Evolutionary conservation across 2,888 invertebrate species (phyloP), one percentile per base, ranked within the genome.

Genomic region (Tupiocoris notatus): DNA sequence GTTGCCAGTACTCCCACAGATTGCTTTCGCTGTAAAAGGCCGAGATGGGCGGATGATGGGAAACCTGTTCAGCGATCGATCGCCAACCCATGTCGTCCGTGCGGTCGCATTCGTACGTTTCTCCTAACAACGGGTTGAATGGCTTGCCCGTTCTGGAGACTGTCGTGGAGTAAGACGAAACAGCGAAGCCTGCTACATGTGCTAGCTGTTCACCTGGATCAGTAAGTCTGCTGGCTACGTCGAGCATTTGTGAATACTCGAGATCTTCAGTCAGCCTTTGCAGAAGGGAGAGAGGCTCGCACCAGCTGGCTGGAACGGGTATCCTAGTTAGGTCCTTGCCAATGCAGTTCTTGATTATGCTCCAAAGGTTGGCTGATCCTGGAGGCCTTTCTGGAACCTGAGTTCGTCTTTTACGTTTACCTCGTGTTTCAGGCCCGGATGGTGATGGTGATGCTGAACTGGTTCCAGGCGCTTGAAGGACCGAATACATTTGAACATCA

Each of bases 321-420:
- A 99, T 99, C 86, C 98, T 99, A 22, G 97, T 95, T 79, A 99
- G 87, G 85, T 99, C 99, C 86, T 98, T 98, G 79, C 88, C 88
- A 85, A 99, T 98, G 84, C 98, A 98, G 85, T 99, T 99, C 85
- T 98, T 98, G 96, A 99, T 98, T 82, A 99, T 98, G 81, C 95
- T 95, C 99, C 99, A 99, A 68, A 99, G 86, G 83, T 95, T 98
- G 61, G 99, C 89, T 74, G 97, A 96, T 85, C 94, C 93, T 85
- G 95, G 92, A 63, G 96, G 96, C 84, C 95, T 94, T 80, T 95
- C 95, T 7, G 96, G 94, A 74, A 99, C 94, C 76, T 90, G 87
- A 76, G 86, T 88, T 75, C 98, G 89, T 7, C 77, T 20, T 56
- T 39, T 20, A 12, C 12, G 6, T 12, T 39, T 39, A 3, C 6